These are phyloP conservation scores for Lottia gigantea DNA, from an alignment of 2,888 invertebrate genomes.

Conservation along the genomic window DNA sequence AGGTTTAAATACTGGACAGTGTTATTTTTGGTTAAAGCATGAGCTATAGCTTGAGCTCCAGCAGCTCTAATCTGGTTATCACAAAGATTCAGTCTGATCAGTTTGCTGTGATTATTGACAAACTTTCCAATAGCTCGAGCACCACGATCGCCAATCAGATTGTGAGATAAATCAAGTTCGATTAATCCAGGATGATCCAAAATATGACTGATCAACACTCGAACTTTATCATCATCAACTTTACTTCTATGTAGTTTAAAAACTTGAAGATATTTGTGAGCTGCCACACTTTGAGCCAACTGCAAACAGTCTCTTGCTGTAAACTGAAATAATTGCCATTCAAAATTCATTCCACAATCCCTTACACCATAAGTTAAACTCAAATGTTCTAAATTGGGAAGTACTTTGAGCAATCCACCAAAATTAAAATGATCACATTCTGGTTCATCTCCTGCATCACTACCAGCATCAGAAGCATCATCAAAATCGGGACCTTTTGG, in stretches of 20 bases:
- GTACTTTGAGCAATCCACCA: slow-evolving; percentile 55
- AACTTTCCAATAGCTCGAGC: slow-evolving; percentile 69
- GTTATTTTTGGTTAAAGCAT: slow-evolving; percentile 66
- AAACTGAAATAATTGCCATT: slow-evolving; percentile 69
- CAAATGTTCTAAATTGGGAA: slow-evolving; percentile 65
- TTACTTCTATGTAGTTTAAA: slow-evolving; percentile 65
- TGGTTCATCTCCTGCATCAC: slow-evolving; percentile 64
- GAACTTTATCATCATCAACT: slow-evolving; percentile 66
- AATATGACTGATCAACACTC: slow-evolving; percentile 66
- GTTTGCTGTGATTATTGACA: slow-evolving; percentile 65
- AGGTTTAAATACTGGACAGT: slow-evolving; percentile 60
- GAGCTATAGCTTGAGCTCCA: slow-evolving; percentile 68
- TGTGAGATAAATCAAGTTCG: slow-evolving; percentile 67
- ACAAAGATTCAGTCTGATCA: slow-evolving; percentile 59
- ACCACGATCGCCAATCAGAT: slow-evolving; percentile 66
- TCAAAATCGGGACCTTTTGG: slow-evolving; percentile 63
- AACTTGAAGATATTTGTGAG: slow-evolving; percentile 60
- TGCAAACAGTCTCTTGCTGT: slow-evolving; percentile 67
- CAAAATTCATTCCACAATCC: slow-evolving; percentile 70
- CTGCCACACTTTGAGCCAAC: slow-evolving; percentile 66
- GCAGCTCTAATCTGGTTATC: slow-evolving; percentile 65
- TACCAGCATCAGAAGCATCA: slow-evolving; percentile 62
- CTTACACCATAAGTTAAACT: slow-evolving; percentile 66
- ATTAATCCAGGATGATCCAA: slow-evolving; percentile 65
- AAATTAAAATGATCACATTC: slow-evolving; percentile 69